Base-by-base conservation (phyloP, 2,888 invertebrate species). In the Acrobasis consociella region DNA sequence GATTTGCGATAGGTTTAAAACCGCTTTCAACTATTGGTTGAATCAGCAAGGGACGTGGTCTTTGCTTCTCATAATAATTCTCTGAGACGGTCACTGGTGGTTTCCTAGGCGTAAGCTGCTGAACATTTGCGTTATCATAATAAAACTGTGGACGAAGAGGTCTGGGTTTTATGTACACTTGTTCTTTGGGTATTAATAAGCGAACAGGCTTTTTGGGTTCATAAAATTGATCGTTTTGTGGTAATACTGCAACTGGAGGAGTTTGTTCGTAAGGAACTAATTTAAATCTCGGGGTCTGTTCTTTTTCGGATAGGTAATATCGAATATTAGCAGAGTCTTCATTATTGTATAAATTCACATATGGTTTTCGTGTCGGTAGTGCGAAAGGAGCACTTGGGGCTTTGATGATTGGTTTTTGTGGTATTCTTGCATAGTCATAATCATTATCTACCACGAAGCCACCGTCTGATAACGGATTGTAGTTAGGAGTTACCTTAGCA, bases 221-320 rank as follows among this genome's bases (percentile, higher is more conserved):
- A 68, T 81, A 85, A 60, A 77, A 52, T 42, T 79, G 76, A 62
- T 73, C 73, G 39, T 64, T 68, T 64, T 77, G 76, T 7, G 72
- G 58, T 31, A 64, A n/a, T 13, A 79, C 71, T 72, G 78, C 78
- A 5, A 91, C 73, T 2, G 93, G 93, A 51, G 93, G 91, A 11
- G 92, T 86, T 77, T 93, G 93, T 63, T 93, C 88, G 71, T 93
- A 93, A 0, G 93, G 93, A n/a, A 93, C 83, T 51, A 93, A 75
- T 77, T 89, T 93, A 68, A 86, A 93, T 74, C 86, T 90, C 8
- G 85, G 86, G 49, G 73, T 64, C 22, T 80, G 82, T 16, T 86
- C 85, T 67, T 87, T 88, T 70, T 89, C 87, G 5, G 86, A 70
- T 58, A 84, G 71, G 75, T 91, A 93, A 73, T 91, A 92, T 64